Evolutionary conservation across 2,113 vertebrate species (phyloP).

Genomic region (Puma concolor): DNA sequence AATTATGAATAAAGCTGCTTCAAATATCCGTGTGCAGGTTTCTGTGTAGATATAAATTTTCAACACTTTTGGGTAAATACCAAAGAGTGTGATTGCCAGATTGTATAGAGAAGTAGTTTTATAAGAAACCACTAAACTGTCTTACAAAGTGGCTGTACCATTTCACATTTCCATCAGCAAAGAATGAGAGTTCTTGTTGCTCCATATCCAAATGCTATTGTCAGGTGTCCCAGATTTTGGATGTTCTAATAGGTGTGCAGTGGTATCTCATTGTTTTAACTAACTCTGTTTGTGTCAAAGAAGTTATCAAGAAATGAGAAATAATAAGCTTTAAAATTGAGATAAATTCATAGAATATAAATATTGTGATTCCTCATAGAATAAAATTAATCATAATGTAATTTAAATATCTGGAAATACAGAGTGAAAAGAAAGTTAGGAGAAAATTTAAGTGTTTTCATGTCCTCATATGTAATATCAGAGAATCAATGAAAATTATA

Average conservation of each 20-base stretch:
- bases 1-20: neutral
- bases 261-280: neutral
- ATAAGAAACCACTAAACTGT: neutral
- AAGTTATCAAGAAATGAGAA: neutral
- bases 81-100: neutral
- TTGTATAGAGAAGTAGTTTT: neutral
- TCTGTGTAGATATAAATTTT: neutral
- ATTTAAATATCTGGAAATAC: neutral
- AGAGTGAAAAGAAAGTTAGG: neutral
- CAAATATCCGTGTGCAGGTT: neutral
- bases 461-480: neutral
- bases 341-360: neutral
- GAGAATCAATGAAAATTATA: neutral
- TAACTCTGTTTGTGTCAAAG: neutral
- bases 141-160: no score
- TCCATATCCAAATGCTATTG: neutral
- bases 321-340: neutral
- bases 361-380: slow-evolving; percentile 1
- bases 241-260: neutral
- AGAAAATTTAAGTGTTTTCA: neutral
- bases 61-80: neutral
- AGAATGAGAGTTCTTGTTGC: neutral
- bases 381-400: neutral
- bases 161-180: neutral
- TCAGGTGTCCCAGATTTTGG: neutral